Percentiles rank a stretch among this genome's conserved stretches.
Conservation (phyloP, 2,888 invertebrate genomes). For the Cremastobaeus sp. region DNA sequence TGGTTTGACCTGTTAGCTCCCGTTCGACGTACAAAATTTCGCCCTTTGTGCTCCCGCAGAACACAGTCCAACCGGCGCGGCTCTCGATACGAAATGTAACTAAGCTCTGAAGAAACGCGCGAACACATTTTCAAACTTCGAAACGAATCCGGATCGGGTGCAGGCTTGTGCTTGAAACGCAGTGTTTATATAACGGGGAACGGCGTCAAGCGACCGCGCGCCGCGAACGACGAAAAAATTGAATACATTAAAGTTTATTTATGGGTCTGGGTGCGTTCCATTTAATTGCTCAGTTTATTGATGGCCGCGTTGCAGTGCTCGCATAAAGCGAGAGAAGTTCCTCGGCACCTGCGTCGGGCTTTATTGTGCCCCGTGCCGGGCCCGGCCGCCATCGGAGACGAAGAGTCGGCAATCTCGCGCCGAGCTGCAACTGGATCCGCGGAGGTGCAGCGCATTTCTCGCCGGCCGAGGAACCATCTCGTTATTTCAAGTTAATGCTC, state of each 20-base stretch:
- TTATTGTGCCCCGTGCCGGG: slow-evolving; percentile 28
- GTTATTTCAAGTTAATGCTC: slow-evolving; percentile 56
- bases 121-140: too few relatives aligned
- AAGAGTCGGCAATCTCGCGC: slow-evolving; percentile 41
- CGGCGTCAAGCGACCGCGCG: background rate
- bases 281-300: slow-evolving; percentile 51
- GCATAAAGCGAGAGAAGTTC: slow-evolving; percentile 33
- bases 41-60: too few relatives aligned
- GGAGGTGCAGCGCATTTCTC: slow-evolving; percentile 52
- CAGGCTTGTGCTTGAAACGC: background rate
- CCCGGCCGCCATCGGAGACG: slow-evolving; percentile 39
- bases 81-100: too few relatives aligned
- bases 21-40: too few relatives aligned
- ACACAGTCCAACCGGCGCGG: too few relatives aligned
- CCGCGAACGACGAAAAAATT: slow-evolving; percentile 35
- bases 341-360: slow-evolving; percentile 52
- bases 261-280: slow-evolving; percentile 28
- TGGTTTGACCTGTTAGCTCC: too few relatives aligned
- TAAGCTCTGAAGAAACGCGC: too few relatives aligned
- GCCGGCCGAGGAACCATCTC: slow-evolving; percentile 44
- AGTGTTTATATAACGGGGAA: too few relatives aligned
- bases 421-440: slow-evolving; percentile 54
- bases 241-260: slow-evolving; percentile 48
- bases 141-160: too few relatives aligned
- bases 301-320: slow-evolving; percentile 21